phyloP scores from a whole-genome alignment of 2,797 vertebrate genomes.

The Anomalospiza imberbis region DNA sequence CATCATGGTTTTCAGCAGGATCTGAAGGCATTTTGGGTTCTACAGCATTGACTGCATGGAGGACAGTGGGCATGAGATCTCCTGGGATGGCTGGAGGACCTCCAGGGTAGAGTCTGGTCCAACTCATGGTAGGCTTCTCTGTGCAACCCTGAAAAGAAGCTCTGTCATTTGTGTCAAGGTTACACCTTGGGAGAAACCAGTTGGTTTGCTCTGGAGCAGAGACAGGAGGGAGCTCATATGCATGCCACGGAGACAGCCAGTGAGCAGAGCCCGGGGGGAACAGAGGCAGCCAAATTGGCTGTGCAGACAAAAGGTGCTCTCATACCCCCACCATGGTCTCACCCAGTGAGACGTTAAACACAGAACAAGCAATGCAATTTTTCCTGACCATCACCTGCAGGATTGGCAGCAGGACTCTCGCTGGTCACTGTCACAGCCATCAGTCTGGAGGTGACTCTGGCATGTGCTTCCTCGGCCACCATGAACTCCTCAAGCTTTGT shows the following conservation, averaged over 20 bases:
- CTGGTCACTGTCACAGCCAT: not conserved
- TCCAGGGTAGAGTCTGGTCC: not conserved
- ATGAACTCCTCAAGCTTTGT: not conserved
- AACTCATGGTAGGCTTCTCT: not conserved
- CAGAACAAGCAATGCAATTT: not conserved
- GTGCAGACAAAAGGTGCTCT: not conserved
- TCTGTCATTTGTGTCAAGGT: not conserved
- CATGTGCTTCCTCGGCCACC: not conserved
- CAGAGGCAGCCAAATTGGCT: slow-evolving; percentile 30
- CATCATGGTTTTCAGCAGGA: not conserved
- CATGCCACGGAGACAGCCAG: slow-evolving; percentile 24
- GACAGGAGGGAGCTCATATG: slow-evolving; percentile 58
- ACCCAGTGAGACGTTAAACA: not conserved
- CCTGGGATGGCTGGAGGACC: not conserved
- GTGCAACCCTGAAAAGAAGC: not conserved
- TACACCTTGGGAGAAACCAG: slow-evolving; percentile 39
- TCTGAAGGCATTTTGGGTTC: not conserved
- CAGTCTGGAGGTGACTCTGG: not conserved
- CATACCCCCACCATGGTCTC: not conserved
- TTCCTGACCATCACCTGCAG: not conserved
- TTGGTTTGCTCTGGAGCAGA: slow-evolving; percentile 43
- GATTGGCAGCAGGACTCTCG: not conserved
- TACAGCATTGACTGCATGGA: not conserved
- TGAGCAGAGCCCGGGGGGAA: slow-evolving; percentile 20
- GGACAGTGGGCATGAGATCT: not conserved